A percentile compares a stretch with the other conserved stretches of the same genome.
These are phyloP conservation scores for Endomychus coccineus DNA, from an alignment of 2,888 invertebrate species.

Conservation along the genomic window DNA sequence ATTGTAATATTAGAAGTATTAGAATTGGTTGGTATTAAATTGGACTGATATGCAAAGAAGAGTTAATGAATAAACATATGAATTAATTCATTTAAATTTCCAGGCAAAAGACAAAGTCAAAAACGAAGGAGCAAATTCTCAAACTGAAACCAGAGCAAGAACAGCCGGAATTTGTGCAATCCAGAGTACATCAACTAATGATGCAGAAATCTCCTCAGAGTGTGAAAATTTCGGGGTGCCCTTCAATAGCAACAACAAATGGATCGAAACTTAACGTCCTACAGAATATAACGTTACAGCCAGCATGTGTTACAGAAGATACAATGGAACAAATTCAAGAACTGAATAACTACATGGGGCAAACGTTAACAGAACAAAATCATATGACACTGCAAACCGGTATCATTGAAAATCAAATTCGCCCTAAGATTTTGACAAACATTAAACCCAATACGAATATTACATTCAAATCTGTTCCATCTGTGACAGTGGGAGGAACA, in stretches of 20 bases:
- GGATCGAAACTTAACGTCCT: slow-evolving; percentile 38
- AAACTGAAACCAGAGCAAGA: slow-evolving; percentile 19
- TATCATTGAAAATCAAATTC: slow-evolving; percentile 34
- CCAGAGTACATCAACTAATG: slow-evolving; percentile 16
- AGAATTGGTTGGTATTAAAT: too few relatives aligned
- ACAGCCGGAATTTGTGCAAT: slow-evolving; percentile 20
- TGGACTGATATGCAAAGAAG: too few relatives aligned
- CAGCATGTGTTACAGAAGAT: slow-evolving; percentile 22
- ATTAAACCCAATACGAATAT: slow-evolving; percentile 27
- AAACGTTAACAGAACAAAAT: slow-evolving; percentile 19
- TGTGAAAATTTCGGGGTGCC: slow-evolving; percentile 16
- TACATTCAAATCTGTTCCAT: slow-evolving; percentile 25
- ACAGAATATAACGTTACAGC: slow-evolving; percentile 35
- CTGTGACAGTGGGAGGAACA: slow-evolving; percentile 23
- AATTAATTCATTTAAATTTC: slow-evolving; percentile 5
- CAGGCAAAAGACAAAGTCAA: slow-evolving; percentile 33
- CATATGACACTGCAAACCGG: slow-evolving; percentile 21
- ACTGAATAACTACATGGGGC: slow-evolving; percentile 16
- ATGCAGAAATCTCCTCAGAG: slow-evolving; percentile 13
- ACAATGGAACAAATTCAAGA: slow-evolving; percentile 22
- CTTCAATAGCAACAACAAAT: slow-evolving; percentile 11
- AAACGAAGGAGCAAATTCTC: slow-evolving; percentile 18
- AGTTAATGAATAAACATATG: not conserved
- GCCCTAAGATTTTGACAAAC: slow-evolving; percentile 29
- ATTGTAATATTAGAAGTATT: too few relatives aligned